Evolutionary conservation across 1,140 invertebrate species (phyloP).

Genomic region (Diplogasteroides magnus): DNA sequence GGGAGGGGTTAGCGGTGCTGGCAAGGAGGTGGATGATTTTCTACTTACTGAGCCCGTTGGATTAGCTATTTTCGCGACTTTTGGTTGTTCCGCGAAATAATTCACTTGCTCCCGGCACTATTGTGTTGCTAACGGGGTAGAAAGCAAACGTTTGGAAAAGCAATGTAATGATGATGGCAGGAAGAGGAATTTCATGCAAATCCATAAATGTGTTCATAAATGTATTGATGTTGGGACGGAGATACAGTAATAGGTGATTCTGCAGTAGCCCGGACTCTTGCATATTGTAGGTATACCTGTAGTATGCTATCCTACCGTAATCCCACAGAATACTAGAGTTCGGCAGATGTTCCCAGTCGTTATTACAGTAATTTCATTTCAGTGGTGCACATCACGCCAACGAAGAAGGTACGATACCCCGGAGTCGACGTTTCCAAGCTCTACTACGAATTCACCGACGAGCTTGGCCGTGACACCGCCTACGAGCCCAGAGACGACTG

Average conservation of each 20-base stretch:
- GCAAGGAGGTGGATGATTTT: too few relatives aligned
- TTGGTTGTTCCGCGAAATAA: too few relatives aligned
- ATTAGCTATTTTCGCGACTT: too few relatives aligned
- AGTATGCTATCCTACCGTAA: neutral
- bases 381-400: conserved; percentile 50
- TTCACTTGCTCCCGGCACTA: too few relatives aligned
- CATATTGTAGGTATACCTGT: neutral
- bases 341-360: neutral
- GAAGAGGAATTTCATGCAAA: too few relatives aligned
- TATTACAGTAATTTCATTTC: conserved; percentile 25
- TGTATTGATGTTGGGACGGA: neutral
- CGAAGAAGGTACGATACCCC: conserved; percentile 40
- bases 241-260: neutral
- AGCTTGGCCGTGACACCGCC: conserved; percentile 42
- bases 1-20: too few relatives aligned
- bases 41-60: too few relatives aligned
- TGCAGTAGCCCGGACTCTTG: neutral
- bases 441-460: conserved; percentile 50
- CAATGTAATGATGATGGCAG: too few relatives aligned
- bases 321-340: neutral
- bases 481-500: conserved; percentile 42
- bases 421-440: conserved; percentile 49
- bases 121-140: too few relatives aligned
- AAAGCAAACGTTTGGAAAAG: too few relatives aligned
- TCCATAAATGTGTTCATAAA: conserved; percentile 3